Conservation (phyloP, 2,113 vertebrate genomes). For the Halcyon senegalensis region DNA sequence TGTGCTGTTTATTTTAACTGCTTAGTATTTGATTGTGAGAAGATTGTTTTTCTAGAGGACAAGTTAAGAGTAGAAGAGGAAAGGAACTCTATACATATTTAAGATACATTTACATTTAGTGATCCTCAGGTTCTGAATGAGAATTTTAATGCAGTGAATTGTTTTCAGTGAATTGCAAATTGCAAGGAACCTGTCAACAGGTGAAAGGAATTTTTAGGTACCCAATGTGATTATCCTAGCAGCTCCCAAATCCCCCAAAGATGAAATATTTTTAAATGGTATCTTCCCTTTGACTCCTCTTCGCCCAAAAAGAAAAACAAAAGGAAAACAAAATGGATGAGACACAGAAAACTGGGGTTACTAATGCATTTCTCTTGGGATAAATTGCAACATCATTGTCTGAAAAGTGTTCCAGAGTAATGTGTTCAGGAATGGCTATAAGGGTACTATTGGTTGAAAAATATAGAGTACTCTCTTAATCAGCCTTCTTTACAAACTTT, state of each 20-base stretch:
- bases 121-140: neutral
- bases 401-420: neutral
- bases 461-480: neutral
- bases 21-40: neutral
- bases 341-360: accelerated
- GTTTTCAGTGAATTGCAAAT: neutral
- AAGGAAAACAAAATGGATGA: neutral
- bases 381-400: neutral
- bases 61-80: neutral
- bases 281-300: neutral
- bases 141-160: neutral
- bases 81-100: neutral
- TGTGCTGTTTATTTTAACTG: neutral
- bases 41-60: neutral
- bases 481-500: neutral
- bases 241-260: neutral
- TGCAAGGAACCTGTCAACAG: neutral
- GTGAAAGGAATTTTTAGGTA: neutral
- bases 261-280: neutral
- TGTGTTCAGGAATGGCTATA: neutral
- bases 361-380: neutral
- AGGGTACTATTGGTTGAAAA: neutral
- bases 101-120: neutral
- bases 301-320: neutral
- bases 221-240: neutral